Evolutionary conservation across 2,888 invertebrate genomes (phyloP).

Genomic region (Allygus modestus): DNA sequence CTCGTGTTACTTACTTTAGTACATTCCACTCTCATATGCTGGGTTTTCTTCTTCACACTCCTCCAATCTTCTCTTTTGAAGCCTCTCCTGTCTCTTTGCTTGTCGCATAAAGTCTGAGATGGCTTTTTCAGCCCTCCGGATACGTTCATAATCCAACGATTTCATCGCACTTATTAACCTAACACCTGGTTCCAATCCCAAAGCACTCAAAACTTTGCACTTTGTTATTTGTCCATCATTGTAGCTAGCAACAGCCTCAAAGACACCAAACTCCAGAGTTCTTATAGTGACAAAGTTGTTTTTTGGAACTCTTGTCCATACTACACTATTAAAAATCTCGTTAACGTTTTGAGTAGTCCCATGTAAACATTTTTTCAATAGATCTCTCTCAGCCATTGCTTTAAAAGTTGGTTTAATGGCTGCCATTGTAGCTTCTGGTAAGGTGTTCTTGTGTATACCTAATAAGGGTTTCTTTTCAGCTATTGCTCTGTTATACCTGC

Average conservation of each 20-base stretch:
- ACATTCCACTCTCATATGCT: constrained; percentile 49
- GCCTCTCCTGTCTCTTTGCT: constrained; percentile 44
- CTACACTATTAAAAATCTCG: constrained; percentile 53
- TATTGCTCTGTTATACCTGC: constrained; percentile 46
- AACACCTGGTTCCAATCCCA: constrained; percentile 21
- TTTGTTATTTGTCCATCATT: constrained; percentile 55
- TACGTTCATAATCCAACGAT: constrained; percentile 27
- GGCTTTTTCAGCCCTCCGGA: constrained; percentile 41
- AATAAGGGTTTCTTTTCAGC: neutral
- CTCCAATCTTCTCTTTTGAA: constrained; percentile 25
- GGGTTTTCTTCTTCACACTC: constrained; percentile 47
- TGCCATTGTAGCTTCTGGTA: neutral
- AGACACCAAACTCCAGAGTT: constrained; percentile 53
- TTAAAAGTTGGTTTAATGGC: neutral
- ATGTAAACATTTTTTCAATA: constrained; percentile 1
- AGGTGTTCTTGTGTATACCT: neutral
- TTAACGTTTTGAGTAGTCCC: constrained; percentile 52
- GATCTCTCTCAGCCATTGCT: neutral
- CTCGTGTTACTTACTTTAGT: neutral
- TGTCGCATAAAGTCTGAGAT: constrained; percentile 19
- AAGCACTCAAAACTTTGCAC: constrained; percentile 37
- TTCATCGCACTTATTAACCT: constrained; percentile 38
- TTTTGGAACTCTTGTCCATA: constrained; percentile 56
- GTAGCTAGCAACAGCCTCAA: constrained; percentile 52
- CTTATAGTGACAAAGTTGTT: constrained; percentile 37